phyloP scores from a whole-genome alignment of 2,797 vertebrate genomes.

The Neopelma chrysocephalum region DNA sequence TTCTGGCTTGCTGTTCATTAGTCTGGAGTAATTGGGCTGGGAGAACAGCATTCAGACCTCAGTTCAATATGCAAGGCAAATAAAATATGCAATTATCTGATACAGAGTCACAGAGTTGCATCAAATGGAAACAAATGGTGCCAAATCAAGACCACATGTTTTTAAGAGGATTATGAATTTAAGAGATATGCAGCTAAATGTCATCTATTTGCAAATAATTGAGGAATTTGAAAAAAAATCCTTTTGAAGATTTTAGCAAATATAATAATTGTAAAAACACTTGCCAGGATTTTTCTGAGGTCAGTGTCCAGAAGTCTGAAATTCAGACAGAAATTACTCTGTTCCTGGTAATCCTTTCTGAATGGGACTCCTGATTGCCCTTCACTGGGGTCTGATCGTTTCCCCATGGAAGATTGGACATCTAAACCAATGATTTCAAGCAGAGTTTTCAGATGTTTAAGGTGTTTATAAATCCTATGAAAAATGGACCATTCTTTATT shows the following conservation, averaged over 20 bases:
- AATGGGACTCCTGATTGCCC: background rate
- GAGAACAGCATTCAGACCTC: background rate
- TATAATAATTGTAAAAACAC: constrained; percentile 23
- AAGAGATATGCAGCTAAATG: constrained; percentile 49
- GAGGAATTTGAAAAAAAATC: constrained; percentile 22
- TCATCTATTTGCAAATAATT: constrained; percentile 32
- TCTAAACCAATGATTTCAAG: background rate
- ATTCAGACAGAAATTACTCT: background rate
- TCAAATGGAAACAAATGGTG: constrained; percentile 33
- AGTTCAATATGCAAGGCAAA: background rate
- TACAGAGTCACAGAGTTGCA: constrained; percentile 29
- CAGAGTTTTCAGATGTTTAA: background rate
- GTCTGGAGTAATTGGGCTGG: background rate
- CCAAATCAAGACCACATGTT: constrained; percentile 57
- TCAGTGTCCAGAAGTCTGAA: constrained; percentile 28
- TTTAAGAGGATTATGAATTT: constrained; percentile 41
- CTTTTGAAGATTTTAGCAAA: constrained; percentile 25
- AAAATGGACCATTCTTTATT: background rate
- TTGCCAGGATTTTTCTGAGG: constrained; percentile 45
- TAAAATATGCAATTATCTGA: constrained; percentile 50
- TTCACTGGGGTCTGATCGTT: background rate
- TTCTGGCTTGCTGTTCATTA: background rate
- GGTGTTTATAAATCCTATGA: background rate
- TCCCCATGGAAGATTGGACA: background rate
- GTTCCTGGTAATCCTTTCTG: background rate